phyloP scores from a whole-genome alignment of 2,888 invertebrate species.

The Mystacides longicornis region DNA sequence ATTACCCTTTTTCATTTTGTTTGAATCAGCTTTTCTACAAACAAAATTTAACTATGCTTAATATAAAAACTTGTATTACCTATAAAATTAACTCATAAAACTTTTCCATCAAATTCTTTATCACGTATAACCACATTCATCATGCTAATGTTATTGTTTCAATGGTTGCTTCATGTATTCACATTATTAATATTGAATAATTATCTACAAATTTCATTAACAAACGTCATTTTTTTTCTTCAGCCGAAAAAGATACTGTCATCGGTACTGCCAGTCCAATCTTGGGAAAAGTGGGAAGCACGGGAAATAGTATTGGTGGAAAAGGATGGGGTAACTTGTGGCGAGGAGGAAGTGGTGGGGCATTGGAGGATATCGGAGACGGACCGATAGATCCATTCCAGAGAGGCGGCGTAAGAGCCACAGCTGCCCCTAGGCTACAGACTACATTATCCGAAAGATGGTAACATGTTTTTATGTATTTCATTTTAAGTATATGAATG shows the following conservation, averaged over 20 bases:
- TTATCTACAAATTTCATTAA: not conserved
- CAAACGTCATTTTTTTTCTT: slow-evolving; percentile 19
- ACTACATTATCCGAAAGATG: slow-evolving; percentile 21
- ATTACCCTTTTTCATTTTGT: no score
- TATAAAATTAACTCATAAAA: no score
- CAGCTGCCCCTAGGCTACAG: slow-evolving; percentile 59
- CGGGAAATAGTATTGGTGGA: slow-evolving; percentile 1
- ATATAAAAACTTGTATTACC: no score
- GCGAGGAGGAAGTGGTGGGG: slow-evolving; percentile 61
- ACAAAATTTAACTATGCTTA: no score
- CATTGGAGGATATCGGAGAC: slow-evolving; percentile 49
- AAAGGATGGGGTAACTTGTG: slow-evolving; percentile 48
- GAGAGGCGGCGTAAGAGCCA: slow-evolving; percentile 64
- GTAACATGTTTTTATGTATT: no score
- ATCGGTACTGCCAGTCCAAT: slow-evolving; percentile 37
- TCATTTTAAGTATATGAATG: no score
- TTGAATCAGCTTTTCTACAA: no score
- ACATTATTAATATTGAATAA: not conserved
- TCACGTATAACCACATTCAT: no score
- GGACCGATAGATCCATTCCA: slow-evolving; percentile 50
- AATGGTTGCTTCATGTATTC: no score
- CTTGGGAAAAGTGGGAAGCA: slow-evolving; percentile 15
- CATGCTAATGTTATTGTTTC: no score
- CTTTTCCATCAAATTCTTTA: no score
- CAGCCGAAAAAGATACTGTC: slow-evolving; percentile 53